Conservation (phyloP, 92 coral and sea anemone species). For the Porites rus region DNA sequence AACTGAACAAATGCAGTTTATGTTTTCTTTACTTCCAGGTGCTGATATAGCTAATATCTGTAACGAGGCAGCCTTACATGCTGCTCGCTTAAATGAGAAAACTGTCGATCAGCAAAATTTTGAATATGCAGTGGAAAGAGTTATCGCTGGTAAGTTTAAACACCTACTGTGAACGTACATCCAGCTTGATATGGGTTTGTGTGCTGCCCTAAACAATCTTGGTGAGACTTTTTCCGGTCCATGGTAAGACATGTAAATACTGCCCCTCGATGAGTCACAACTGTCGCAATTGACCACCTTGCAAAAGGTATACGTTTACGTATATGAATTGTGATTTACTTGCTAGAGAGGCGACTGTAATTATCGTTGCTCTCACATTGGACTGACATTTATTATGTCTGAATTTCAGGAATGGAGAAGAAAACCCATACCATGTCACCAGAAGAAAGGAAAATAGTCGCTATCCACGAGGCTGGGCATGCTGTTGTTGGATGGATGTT, state of each 20-base stretch:
- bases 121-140: slow-evolving; percentile 97
- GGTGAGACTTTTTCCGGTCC: too few species aligned
- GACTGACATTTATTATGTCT: background rate
- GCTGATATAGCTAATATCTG: slow-evolving; percentile 98
- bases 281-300: too few species aligned
- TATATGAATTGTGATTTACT: too few species aligned
- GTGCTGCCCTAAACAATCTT: too few species aligned
- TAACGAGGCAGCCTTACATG: slow-evolving; percentile 98
- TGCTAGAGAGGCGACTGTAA: background rate
- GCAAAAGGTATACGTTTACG: too few species aligned
- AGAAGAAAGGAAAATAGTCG: slow-evolving; percentile 86
- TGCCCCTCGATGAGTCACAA: too few species aligned
- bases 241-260: too few species aligned
- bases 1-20: too few species aligned
- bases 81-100: slow-evolving; percentile 91
- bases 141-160: slow-evolving; percentile 84
- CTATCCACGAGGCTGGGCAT: slow-evolving; percentile 98
- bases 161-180: too few species aligned
- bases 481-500: slow-evolving; percentile 99
- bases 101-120: slow-evolving; percentile 94
- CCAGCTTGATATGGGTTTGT: too few species aligned
- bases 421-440: slow-evolving; percentile 92
- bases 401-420: slow-evolving; percentile 93
- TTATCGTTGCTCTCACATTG: background rate
- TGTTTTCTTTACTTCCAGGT: slow-evolving; percentile 51